Evolutionary conservation across 30 jellyfish, hydroid and myxozoan species (phyloP), one percentile per base, ranked within the genome.

Genomic region (Euphysa ruthae): DNA sequence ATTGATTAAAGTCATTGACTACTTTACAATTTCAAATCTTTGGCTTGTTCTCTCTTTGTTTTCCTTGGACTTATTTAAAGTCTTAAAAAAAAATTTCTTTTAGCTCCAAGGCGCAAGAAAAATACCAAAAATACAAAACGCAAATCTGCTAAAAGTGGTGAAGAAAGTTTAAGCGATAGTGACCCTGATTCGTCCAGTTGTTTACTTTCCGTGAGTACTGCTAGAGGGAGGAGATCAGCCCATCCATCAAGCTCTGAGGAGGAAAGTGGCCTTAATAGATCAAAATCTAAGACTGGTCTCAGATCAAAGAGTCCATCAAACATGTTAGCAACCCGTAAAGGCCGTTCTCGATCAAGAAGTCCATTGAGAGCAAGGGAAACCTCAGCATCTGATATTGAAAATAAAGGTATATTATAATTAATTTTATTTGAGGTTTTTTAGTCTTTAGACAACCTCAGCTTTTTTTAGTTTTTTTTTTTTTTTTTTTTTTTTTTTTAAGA

Each of bases 311-410:
- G 77, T 34, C 77, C 77, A 20, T 57, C 69, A 1, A 55, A 55
- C 28, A 8, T 43, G 49, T 68, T 35, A n/a, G 28, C 80, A 42
- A 52, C 42, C 19, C 43, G 49, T 10, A 49, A 49, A 22, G 80
- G 80, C 19, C 80, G 80, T 14, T 49, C 80, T n/a, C 27, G 80
- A 22, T 68, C 80, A 23, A 68, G 50, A 35, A 68, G 80, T 50
- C 80, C 80, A 2, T 43, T 68, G 80, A 19, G 75, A 19, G 69
- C 35, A 33, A 56, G 43, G 26, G 60, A 46, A 46, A 46, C 60
- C 18, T 46, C 60, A n/a, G 60, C 60, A 5, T 46, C 60, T n/a
- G 60, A 46, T 2, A 29, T 29, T 46, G 60, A 46, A n/a, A 10
- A 5, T 46, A 46, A 46, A n/a, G 52, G 52, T 38, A n/a, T 38